Conservation (phyloP, 2,888 invertebrate species). For the Thera britannica region DNA sequence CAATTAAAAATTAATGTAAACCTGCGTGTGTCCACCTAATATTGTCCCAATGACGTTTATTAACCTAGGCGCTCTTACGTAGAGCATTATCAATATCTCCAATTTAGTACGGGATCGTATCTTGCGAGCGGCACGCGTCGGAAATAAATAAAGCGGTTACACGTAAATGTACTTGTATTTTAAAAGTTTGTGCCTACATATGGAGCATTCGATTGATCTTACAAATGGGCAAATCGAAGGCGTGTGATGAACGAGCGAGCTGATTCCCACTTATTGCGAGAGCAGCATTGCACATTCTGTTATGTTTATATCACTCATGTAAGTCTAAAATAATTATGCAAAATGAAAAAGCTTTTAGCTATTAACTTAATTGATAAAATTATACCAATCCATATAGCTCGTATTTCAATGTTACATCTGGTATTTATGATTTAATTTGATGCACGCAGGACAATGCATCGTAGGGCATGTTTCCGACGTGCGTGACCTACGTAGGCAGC, state of each 20-base stretch:
- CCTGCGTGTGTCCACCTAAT: neutral
- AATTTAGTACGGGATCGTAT: neutral
- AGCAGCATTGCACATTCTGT: slow-evolving; percentile 20
- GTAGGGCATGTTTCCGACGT: no score
- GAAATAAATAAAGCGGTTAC: neutral
- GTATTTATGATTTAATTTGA: no score
- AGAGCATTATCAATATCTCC: neutral
- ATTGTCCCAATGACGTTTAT: neutral
- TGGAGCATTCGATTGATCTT: slow-evolving; percentile 30
- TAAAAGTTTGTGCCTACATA: neutral
- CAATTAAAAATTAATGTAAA: neutral
- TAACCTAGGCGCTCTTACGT: neutral
- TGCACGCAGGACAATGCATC: no score
- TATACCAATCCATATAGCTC: neutral
- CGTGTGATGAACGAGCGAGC: slow-evolving; percentile 28
- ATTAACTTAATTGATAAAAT: neutral
- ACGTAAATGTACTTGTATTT: slow-evolving; percentile 4
- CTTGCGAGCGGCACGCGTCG: neutral
- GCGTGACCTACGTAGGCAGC: no score
- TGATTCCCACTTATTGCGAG: slow-evolving; percentile 32
- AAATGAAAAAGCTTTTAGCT: neutral
- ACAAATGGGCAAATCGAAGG: slow-evolving; percentile 32
- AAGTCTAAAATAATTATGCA: slow-evolving; percentile 34
- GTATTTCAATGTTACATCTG: neutral
- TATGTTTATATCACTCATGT: slow-evolving; percentile 55